Evolutionary conservation across 2,113 vertebrate genomes (phyloP), one percentile per base, ranked within the genome.

Genomic region (Sphyrna mokarran): DNA sequence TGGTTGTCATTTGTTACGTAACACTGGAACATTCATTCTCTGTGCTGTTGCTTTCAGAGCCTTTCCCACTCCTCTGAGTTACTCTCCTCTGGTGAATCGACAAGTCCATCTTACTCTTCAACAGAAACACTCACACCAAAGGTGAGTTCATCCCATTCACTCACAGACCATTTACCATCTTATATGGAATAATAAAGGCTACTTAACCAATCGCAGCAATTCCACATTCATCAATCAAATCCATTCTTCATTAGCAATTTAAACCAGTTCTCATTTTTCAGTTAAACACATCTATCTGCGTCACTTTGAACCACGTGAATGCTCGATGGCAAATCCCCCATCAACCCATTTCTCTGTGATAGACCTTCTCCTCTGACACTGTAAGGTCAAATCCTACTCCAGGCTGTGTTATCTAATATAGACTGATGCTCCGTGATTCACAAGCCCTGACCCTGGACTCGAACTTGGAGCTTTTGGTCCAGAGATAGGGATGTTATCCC

Each of bases 111-210:
- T 43, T 95, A 95, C 69, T 95, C 94, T 54, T 95, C 94, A 33
- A 95, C 94, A 72, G 94, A 95, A 95, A 95, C 94, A 72, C 94
- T 95, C 69, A 95, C 94, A 70, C 94, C 94, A 54, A 95, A 95
- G 94, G 94, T 95, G 1, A 95, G 94, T 48, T 29, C 94, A 72
- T 95, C 40, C 37, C 43, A 43, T 68, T 69, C 23, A 43, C 40
- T 61, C 11, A 90, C 10, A 54, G 48, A 54, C 48, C 48, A 54
- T 54, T 4, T 54, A 54, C 48, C 48, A 54, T 54, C 5, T 4
- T 54, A 54, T 54, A 33, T 6, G 10, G 26, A 76, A 72, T 29
- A 95, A 72, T 48, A 48, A 54, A 29, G 69, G 40, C 14, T 11
- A 16, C 43, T 95, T 76, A 66, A 13, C 94, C 23, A 43, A 70